phyloP scores from a whole-genome alignment of 1,140 invertebrate genomes.

The Hylaeus volcanicus region DNA sequence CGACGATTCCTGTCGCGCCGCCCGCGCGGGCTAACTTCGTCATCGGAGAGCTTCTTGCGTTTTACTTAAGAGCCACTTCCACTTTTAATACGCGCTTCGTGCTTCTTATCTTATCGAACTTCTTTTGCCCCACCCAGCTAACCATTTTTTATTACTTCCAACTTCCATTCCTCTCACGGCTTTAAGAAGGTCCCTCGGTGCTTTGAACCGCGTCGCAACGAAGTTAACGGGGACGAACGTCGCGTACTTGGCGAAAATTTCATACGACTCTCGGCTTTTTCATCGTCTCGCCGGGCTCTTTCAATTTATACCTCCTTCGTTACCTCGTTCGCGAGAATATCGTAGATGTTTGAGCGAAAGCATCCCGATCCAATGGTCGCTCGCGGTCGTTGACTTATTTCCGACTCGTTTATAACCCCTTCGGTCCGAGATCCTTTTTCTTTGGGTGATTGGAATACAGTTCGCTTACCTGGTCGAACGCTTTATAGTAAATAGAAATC shows the following conservation, averaged over 20 bases:
- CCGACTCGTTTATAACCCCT: no score
- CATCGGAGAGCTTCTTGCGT: conserved; percentile 28
- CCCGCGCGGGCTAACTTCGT: conserved; percentile 22
- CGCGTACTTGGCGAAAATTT: conserved; percentile 24
- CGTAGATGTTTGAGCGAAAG: neutral
- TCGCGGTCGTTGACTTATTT: no score
- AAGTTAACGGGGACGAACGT: conserved; percentile 13
- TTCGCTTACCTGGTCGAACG: no score
- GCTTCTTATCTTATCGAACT: conserved; percentile 59
- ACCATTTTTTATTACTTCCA: neutral
- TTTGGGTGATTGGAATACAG: no score
- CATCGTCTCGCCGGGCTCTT: neutral
- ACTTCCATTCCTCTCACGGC: neutral
- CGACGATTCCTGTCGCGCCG: conserved; percentile 28
- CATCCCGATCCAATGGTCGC: neutral
- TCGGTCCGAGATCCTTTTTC: no score
- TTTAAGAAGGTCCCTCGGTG: neutral
- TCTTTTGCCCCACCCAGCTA: neutral
- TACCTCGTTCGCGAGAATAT: conserved; percentile 38
- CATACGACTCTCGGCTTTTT: conserved; percentile 22
- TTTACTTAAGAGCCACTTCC: conserved; percentile 55
- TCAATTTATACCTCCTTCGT: neutral
- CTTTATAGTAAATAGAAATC: no score
- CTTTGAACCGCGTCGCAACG: conserved; percentile 20
- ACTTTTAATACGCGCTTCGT: conserved; percentile 59